Evolutionary conservation across 2,797 vertebrate genomes (phyloP).

Genomic region (Limnodromus scolopaceus): DNA sequence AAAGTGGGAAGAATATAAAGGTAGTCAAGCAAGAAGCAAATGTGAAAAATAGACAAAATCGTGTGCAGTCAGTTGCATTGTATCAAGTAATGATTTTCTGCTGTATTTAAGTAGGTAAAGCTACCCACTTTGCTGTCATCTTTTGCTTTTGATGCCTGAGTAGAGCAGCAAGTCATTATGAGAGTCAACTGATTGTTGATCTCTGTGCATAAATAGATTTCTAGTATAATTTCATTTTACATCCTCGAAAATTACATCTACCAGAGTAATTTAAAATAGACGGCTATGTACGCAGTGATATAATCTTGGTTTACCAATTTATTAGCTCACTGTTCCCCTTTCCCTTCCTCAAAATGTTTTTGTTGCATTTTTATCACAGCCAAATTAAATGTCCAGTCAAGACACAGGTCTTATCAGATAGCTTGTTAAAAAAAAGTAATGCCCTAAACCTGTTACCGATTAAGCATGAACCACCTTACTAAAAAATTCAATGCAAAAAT

Average conservation of each 20-base stretch:
- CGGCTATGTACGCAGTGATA: not conserved
- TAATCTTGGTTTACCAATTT: not conserved
- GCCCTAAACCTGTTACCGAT: not conserved
- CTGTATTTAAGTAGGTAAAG: not conserved
- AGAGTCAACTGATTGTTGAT: not conserved
- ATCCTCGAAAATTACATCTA: not conserved
- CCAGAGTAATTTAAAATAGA: not conserved
- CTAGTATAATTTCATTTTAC: not conserved
- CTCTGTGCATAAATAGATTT: not conserved
- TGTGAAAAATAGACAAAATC: not conserved
- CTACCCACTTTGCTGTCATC: not conserved
- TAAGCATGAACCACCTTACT: not conserved
- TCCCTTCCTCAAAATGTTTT: not conserved
- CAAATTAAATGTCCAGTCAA: not conserved
- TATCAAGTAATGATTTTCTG: not conserved
- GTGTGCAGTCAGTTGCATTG: not conserved
- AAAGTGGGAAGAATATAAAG: not conserved
- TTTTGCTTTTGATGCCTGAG: not conserved
- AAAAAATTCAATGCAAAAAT: conserved; percentile 26
- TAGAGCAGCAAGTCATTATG: not conserved
- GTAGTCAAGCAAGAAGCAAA: not conserved
- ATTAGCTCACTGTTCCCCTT: not conserved
- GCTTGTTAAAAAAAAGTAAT: not conserved
- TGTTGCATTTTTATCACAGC: not conserved
- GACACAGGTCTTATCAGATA: not conserved